Conservation (phyloP, 92 coral and sea anemone genomes). For the Zoanthus sansibaricus region DNA sequence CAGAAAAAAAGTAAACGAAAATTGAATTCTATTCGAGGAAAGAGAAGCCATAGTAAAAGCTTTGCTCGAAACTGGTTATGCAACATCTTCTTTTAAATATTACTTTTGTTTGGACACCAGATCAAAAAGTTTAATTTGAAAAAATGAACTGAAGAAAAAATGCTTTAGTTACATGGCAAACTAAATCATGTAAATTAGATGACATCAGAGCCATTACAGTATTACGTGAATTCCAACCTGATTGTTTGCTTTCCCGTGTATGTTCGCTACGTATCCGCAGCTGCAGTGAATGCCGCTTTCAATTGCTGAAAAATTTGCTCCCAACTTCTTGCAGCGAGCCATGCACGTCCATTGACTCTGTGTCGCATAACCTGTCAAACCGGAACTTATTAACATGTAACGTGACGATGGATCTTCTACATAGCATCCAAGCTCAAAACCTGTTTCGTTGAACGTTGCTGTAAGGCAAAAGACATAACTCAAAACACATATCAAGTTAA, state of each 20-base stretch:
- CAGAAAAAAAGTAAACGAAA: too few species aligned
- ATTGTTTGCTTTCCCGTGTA: constrained; percentile 6
- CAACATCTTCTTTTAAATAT: too few species aligned
- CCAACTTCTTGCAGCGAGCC: constrained; percentile 17
- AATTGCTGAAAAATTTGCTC: constrained; percentile 31
- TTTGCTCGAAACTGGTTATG: too few species aligned
- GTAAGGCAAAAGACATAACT: not conserved
- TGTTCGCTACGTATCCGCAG: constrained; percentile 3
- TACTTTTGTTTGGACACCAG: too few species aligned
- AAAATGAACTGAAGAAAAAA: too few species aligned
- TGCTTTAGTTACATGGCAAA: too few species aligned
- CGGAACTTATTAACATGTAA: constrained; percentile 28
- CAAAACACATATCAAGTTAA: too few species aligned
- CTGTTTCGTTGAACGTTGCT: constrained; percentile 27
- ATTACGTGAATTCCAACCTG: not conserved
- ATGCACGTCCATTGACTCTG: constrained; percentile 34
- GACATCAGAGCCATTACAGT: too few species aligned
- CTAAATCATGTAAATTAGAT: too few species aligned
- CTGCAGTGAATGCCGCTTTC: constrained; percentile 40
- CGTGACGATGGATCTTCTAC: constrained; percentile 28
- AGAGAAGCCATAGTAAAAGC: too few species aligned
- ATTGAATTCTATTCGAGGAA: too few species aligned
- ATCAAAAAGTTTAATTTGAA: too few species aligned
- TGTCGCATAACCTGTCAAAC: constrained; percentile 24
- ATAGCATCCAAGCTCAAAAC: constrained; percentile 18